phyloP scores from a whole-genome alignment of 92 coral and sea anemone genomes.

The Palythoa heliodiscus region DNA sequence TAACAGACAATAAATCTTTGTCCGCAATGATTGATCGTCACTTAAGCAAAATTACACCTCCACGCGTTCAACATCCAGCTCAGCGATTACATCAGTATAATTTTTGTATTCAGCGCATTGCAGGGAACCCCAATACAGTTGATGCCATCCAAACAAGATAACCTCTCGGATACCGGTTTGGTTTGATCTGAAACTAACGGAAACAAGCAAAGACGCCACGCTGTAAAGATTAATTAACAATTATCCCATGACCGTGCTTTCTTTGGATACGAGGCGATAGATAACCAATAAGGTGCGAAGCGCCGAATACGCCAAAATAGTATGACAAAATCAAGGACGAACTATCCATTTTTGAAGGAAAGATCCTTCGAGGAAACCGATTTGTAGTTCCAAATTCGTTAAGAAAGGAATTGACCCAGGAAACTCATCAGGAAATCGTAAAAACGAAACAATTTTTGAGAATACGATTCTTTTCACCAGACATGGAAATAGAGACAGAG shows the following conservation, averaged over 20 bases:
- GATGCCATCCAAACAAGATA: neutral
- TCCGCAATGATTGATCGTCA: conserved; percentile 12
- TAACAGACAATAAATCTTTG: conserved; percentile 30
- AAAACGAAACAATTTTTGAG: conserved; percentile 56
- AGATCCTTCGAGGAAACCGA: conserved; percentile 50
- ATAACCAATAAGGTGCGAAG: no score
- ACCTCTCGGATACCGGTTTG: no score
- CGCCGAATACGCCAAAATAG: neutral
- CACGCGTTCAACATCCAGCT: conserved; percentile 49
- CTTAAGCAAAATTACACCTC: conserved; percentile 38
- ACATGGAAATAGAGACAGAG: conserved; percentile 61
- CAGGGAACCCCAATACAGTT: conserved; percentile 19
- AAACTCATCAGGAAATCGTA: conserved; percentile 64
- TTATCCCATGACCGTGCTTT: no score
- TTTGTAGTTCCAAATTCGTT: conserved; percentile 51
- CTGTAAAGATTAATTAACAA: neutral
- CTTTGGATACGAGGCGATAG: no score
- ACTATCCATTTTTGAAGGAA: conserved; percentile 45
- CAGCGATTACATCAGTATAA: conserved; percentile 21
- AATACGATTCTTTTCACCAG: conserved; percentile 56
- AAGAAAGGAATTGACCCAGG: conserved; percentile 44
- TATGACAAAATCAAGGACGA: conserved; percentile 12
- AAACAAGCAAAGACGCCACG: neutral
- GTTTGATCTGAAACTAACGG: no score
- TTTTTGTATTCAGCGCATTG: conserved; percentile 13